These are phyloP conservation scores for Acrobasis repandana DNA, from an alignment of 2,888 invertebrate species.

Conservation along the genomic window DNA sequence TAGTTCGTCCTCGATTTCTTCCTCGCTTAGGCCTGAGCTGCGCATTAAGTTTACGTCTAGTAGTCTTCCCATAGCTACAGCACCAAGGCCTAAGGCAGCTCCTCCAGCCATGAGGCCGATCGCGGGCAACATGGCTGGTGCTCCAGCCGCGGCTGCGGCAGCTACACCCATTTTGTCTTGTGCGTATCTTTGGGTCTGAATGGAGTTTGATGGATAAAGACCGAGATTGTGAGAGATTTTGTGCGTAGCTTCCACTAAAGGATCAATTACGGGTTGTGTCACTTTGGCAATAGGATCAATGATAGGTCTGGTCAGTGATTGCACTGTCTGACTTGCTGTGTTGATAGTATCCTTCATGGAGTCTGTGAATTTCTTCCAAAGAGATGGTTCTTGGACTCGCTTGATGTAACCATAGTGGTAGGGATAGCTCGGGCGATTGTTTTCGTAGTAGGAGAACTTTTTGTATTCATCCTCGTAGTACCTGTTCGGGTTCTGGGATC, in stretches of 20 bases:
- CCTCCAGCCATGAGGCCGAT: conserved; percentile 91
- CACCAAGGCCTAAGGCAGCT: conserved; percentile 91
- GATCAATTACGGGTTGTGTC: conserved; percentile 86
- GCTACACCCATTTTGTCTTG: conserved; percentile 86
- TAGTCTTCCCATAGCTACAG: conserved; percentile 89
- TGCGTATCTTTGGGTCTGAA: conserved; percentile 73
- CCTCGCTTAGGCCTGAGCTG: conserved; percentile 70
- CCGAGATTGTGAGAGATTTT: conserved; percentile 91
- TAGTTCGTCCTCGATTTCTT: conserved; percentile 63
- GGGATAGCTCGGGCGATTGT: conserved; percentile 75
- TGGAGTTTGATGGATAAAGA: conserved; percentile 75
- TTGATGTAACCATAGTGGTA: conserved; percentile 85
- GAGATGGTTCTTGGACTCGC: conserved; percentile 83
- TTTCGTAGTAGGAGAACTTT: conserved; percentile 81
- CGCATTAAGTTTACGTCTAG: conserved; percentile 85
- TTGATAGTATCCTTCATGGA: conserved; percentile 88
- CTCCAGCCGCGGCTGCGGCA: conserved; percentile 78
- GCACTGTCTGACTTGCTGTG: conserved; percentile 87
- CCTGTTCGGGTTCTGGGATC: conserved; percentile 70
- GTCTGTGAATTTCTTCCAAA: conserved; percentile 89
- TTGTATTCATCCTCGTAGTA: conserved; percentile 79
- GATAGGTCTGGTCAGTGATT: conserved; percentile 85
- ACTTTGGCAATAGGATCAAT: conserved; percentile 82
- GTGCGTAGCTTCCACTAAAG: conserved; percentile 89
- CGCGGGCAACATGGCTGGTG: conserved; percentile 87